Evolutionary conservation across 1,140 invertebrate species (phyloP).

Genomic region (Aphis craccivora): DNA sequence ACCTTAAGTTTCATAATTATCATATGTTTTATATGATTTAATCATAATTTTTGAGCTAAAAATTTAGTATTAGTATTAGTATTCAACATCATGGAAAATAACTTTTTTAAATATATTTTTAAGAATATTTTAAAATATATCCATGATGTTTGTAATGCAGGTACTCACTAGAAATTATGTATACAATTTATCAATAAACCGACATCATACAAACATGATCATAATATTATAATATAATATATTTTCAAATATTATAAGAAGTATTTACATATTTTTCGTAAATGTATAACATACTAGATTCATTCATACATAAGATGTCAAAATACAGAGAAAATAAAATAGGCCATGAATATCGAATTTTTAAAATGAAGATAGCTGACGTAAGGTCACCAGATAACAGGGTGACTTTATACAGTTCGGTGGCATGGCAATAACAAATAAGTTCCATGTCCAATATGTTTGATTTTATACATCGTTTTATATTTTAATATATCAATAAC

Average conservation of each 20-base stretch:
- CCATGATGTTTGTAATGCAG: neutral
- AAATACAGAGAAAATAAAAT: neutral
- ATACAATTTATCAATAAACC: neutral
- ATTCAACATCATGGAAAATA: neutral
- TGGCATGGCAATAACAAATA: neutral
- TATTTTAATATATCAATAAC: neutral
- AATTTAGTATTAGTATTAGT: neutral
- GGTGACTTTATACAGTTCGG: neutral
- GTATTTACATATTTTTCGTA: neutral
- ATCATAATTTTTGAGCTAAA: neutral
- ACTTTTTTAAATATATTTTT: neutral
- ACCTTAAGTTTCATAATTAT: neutral
- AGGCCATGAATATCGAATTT: neutral
- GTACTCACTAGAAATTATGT: neutral
- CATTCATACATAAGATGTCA: accelerated
- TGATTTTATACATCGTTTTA: neutral
- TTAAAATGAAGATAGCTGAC: neutral
- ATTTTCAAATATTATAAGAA: neutral
- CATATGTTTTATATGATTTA: neutral
- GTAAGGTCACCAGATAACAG: neutral
- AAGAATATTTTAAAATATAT: neutral
- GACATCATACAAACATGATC: neutral
- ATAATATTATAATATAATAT: neutral
- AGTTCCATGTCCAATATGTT: neutral
- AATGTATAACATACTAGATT: neutral